phyloP scores from a whole-genome alignment of 1,140 invertebrate species.

The Vollenhovia emeryi region DNA sequence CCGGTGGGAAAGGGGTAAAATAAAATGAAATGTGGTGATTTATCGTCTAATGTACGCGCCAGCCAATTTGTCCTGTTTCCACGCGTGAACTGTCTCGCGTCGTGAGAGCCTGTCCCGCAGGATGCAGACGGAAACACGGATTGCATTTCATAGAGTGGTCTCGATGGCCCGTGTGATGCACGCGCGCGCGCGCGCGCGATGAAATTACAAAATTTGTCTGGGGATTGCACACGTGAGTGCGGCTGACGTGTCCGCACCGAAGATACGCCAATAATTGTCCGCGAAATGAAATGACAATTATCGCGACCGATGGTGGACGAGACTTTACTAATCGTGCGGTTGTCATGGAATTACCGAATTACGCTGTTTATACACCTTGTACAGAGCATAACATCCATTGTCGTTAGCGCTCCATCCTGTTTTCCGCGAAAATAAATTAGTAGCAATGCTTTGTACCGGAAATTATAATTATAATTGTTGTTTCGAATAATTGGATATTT shows the following conservation, averaged over 20 bases:
- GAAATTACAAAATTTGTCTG: constrained; percentile 52
- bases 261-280: constrained; percentile 58
- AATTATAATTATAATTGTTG: background rate
- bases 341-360: constrained; percentile 4
- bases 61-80: constrained; percentile 60
- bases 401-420: background rate
- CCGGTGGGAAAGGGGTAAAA: background rate
- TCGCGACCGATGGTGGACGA: background rate
- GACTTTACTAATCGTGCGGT: constrained; percentile 8
- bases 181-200: background rate
- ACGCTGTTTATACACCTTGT: background rate
- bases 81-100: constrained; percentile 31
- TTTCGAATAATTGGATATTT: background rate
- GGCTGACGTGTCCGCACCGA: constrained; percentile 30
- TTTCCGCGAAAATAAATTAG: background rate
- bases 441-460: background rate
- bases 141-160: constrained; percentile 56
- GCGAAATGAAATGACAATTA: constrained; percentile 54
- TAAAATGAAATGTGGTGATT: constrained; percentile 63
- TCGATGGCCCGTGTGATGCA: constrained; percentile 36
- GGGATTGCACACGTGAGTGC: constrained; percentile 15
- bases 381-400: background rate
- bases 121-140: constrained; percentile 57
- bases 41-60: constrained; percentile 56
- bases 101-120: constrained; percentile 56